A percentile compares a stretch with the other conserved stretches of the same genome.
These are phyloP conservation scores for Agrotis clavis DNA, from an alignment of 2,888 invertebrate genomes.

Conservation along the genomic window DNA sequence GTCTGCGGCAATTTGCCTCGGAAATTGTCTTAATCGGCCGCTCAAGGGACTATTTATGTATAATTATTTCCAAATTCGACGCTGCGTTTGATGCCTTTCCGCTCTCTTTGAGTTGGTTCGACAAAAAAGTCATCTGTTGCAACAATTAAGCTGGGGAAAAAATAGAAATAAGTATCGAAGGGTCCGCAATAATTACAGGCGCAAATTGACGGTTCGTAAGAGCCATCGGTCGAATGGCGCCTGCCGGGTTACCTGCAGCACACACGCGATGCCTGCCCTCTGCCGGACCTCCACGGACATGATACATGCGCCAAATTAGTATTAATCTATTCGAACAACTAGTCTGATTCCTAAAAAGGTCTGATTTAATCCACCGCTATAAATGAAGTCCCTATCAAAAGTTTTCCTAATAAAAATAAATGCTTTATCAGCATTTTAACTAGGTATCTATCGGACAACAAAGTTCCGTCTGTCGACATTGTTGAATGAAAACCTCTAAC, in stretches of 20 bases:
- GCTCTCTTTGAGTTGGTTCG: slow-evolving; percentile 91
- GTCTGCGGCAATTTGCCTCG: slow-evolving; percentile 91
- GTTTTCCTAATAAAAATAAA: slow-evolving; percentile 47
- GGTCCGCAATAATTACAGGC: slow-evolving; percentile 91
- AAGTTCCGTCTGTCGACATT: slow-evolving; percentile 67
- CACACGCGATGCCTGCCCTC: slow-evolving; percentile 81
- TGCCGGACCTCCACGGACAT: slow-evolving; percentile 63
- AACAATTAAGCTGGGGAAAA: slow-evolving; percentile 89
- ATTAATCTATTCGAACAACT: slow-evolving; percentile 49
- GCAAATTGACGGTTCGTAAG: slow-evolving; percentile 90
- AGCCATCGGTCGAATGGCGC: slow-evolving; percentile 86
- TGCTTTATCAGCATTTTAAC: slow-evolving; percentile 59
- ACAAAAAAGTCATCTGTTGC: slow-evolving; percentile 91
- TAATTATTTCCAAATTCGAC: slow-evolving; percentile 92
- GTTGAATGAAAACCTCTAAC: slow-evolving; percentile 72
- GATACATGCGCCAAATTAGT: slow-evolving; percentile 50
- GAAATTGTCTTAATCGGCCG: slow-evolving; percentile 92
- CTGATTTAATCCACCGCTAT: slow-evolving; percentile 38
- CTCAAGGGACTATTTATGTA: slow-evolving; percentile 92
- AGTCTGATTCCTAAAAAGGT: slow-evolving; percentile 36
- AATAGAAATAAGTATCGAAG: slow-evolving; percentile 91
- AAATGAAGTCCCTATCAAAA: slow-evolving; percentile 37
- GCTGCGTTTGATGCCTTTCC: slow-evolving; percentile 91
- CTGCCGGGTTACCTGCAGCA: slow-evolving; percentile 85
- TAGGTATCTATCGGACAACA: slow-evolving; percentile 61